Evolutionary conservation across 1,140 invertebrate genomes (phyloP), one percentile per base, ranked within the genome.

Genomic region (Akabosia matsudoensis): DNA sequence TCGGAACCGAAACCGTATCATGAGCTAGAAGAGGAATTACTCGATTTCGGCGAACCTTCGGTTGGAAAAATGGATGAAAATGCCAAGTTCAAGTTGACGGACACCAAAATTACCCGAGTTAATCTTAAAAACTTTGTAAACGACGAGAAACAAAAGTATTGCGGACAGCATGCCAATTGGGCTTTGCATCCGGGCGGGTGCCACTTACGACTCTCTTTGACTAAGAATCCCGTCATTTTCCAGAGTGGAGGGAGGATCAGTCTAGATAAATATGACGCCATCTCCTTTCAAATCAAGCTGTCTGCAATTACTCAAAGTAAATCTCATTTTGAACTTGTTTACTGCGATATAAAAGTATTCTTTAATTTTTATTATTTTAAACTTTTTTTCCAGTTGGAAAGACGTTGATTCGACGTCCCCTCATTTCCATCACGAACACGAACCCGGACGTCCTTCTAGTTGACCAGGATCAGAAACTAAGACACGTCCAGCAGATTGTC

Each of bases 211-310:
- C n/a, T 72, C 18, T 34, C 10, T 14, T 22, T 72, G 33, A 28
- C 13, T 22, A 28, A 72, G n/a, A 72, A 72, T 28, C 70, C 70
- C 1, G 34, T 72, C 7, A 2, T 72, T 1, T 37, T 37, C 13
- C 33, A 51, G 22, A 28, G 24, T 24, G 70, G 70, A 24, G 70
- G 70, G 16, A 34, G 22, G 33, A 28, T 72, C 26, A 37, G 18
- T 34, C 37, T 72, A 34, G 70, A 72, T 28, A 45, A 45, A 34
- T 34, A 72, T 22, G 70, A 72, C 26, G 34, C 70, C 7, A 34
- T 72, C 26, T 72, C 70, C 24, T 72, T 72, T 28, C 4, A 13
- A 7, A 22, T 72, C 7, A 18, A 51, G 34, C n/a, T 51, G 22
- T 2, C 2, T 4, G 16, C 70, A 28, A 33, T 72, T 22, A 72